Evolutionary conservation across 2,888 invertebrate genomes (phyloP), one percentile per base, ranked within the genome.

Genomic region (Himalopsyche tibetana): DNA sequence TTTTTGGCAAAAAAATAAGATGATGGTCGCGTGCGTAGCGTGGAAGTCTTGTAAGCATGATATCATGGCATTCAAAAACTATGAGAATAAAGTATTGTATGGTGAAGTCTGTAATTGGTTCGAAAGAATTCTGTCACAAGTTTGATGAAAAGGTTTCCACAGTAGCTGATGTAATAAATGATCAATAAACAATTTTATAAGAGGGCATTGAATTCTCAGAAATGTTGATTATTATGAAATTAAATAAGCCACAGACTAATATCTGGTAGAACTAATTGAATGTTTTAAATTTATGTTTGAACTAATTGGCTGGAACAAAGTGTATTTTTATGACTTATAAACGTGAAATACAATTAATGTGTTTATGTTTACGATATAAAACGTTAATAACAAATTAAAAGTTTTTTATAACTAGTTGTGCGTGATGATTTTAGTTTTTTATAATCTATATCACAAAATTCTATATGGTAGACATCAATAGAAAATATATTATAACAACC

Each of bases 11-110:
- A 63, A 63, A 63, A 19, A n/a, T 28, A 28, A 63, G 17, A 17
- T 84, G 63, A 84, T 36, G 79, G 83, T 86, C 83, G 88, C 88
- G 86, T 88, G 88, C 88, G 88, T 88, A 88, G 87, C 74, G 38
- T 85, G 55, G 87, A 79, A 88, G 88, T 87, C 82, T 63, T 51
- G 19, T 11, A 55, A 85, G 38, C 55, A 28, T 36, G 82, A 55
- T 19, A 55, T 69, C 63, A 63, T 56, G 82, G 80, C 82, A 51
- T 45, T 82, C 80, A 42, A 42, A 19, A 45, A 19, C 69, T 56
- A 40, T 40, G 55, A 55, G 38, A 83, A 40, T 56, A 83, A 36
- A 40, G 42, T 15, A 45, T 83, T 83, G 42, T 63, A 63, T 63
- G 28, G 63, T 19, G 63, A 63, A 19, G 28, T 28, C 63, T 19